A percentile compares a stretch with the other conserved stretches of the same genome.
Evolutionary conservation across 2,888 invertebrate genomes (phyloP).

Genomic region (Sisyra terminalis): DNA sequence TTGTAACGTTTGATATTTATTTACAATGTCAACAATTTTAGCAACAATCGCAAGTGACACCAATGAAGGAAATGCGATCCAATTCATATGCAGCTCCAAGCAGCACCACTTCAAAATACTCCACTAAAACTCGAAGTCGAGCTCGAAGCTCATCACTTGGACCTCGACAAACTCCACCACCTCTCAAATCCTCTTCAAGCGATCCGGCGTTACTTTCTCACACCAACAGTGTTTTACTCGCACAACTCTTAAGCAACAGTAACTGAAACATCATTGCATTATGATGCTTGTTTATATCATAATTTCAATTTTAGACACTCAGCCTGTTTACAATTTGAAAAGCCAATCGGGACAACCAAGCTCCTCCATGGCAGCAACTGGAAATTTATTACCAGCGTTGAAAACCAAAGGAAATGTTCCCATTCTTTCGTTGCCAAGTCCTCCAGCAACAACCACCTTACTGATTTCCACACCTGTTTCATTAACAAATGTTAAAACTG

Average conservation of each 20-base stretch:
- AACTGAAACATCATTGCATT: too few relatives aligned
- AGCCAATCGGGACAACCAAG: neutral
- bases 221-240: constrained; percentile 58
- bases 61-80: neutral
- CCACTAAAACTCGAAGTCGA: constrained; percentile 15
- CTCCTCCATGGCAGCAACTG: neutral
- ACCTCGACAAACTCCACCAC: constrained; percentile 34
- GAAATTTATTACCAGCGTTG: neutral
- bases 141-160: constrained; percentile 37
- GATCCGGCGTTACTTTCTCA: constrained; percentile 51
- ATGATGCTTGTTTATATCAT: too few relatives aligned
- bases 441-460: constrained; percentile 23
- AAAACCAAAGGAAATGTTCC: constrained; percentile 13
- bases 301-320: constrained; percentile 1
- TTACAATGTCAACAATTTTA: neutral
- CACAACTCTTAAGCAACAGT: constrained; percentile 66
- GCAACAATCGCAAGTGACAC: neutral
- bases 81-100: neutral
- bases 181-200: constrained; percentile 55
- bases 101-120: constrained; percentile 2
- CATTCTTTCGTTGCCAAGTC: constrained; percentile 32
- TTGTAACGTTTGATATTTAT: too few relatives aligned
- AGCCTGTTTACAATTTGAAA: constrained; percentile 5
- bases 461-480: constrained; percentile 25
- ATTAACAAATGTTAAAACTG: too few relatives aligned